Percentiles rank a stretch among this genome's conserved stretches.
Conservation (phyloP, 2,888 invertebrate species). For the Cerastoderma edule region DNA sequence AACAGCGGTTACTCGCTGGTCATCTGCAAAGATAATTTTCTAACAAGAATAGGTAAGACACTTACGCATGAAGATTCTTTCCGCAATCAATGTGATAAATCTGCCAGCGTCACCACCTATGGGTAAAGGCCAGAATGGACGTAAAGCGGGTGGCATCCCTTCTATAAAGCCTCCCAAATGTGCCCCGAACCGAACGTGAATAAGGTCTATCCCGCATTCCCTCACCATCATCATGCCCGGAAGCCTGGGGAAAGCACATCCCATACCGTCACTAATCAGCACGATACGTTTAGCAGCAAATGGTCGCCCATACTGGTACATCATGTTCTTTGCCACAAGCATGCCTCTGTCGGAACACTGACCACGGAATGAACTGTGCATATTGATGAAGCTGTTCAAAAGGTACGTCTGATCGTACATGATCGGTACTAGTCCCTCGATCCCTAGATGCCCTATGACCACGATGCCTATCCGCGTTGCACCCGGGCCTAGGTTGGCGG, state of each 20-base stretch:
- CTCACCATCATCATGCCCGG: constrained; percentile 36
- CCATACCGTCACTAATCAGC: constrained; percentile 36
- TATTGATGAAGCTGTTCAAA: constrained; percentile 29
- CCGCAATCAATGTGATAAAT: constrained; percentile 32
- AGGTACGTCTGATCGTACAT: constrained; percentile 41
- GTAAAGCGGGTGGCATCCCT: not conserved
- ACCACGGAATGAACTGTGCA: constrained; percentile 52
- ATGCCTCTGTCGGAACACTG: constrained; percentile 55
- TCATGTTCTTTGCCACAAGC: constrained; percentile 50
- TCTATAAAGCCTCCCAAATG: not conserved
- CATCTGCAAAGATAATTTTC: too few relatives aligned
- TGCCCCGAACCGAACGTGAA: constrained; percentile 48
- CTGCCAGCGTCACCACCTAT: constrained; percentile 8
- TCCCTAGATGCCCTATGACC: constrained; percentile 43
- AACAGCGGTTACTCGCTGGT: too few relatives aligned
- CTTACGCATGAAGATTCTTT: constrained; percentile 45
- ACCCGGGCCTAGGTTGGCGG: constrained; percentile 43
- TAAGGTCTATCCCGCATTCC: constrained; percentile 55
- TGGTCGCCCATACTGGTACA: constrained; percentile 57
- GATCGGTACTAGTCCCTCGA: constrained; percentile 56
- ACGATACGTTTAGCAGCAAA: constrained; percentile 54
- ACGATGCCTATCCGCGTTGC: constrained; percentile 51
- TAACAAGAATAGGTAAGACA: not conserved
- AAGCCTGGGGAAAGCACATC: constrained; percentile 39
- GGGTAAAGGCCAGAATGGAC: constrained; percentile 37